Base-by-base conservation (phyloP, 2,113 vertebrate species). In the Chlorodrepanis virens region DNA sequence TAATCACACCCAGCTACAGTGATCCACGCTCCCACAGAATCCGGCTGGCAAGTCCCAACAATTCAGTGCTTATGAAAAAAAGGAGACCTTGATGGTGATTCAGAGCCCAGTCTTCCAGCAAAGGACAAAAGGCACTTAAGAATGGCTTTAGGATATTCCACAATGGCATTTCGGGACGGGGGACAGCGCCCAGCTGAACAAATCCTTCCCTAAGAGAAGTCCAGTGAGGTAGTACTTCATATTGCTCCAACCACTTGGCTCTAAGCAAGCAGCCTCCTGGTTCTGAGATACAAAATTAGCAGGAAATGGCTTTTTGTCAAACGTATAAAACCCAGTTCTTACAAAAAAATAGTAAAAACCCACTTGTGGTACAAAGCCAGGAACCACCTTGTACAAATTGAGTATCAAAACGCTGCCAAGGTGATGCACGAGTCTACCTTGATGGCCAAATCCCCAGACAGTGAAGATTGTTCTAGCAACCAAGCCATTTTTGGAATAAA, bases 111-210 rank as follows among this genome's bases (percentile, higher is more conserved):
- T 94, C 94, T 95, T 91, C 86, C 83, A 71, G 83, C 87, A 96
- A 82, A 70, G 70, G 89, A 90, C 87, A 64, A 70, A 97, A 97
- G 97, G 98, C 98, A 97, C 97, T 97, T 97, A 93, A 70, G 67
- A 90, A 84, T 97, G 96, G 96, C 97, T 96, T 97, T 74, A 94
- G 65, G 54, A 67, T 47, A 69, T 95, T 77, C 93, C 93, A 94
- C 82, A 84, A 47, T 80, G 97, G 94, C 70, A 59, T 83, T 86
- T 63, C 35, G 56, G 69, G 94, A 42, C 0, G 47, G 44, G 52
- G 93, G 85, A 86, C 82, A 88, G 94, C 82, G 14, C 89, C 82
- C 69, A 88, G 96, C 92, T 92, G 57, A 81, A 69, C 91, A 69
- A 56, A 80, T 23, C 45, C 91, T 64, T 94, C 93, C 92, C 59